phyloP scores from a whole-genome alignment of 2,113 vertebrate genomes.

The Ranitomeya imitator region DNA sequence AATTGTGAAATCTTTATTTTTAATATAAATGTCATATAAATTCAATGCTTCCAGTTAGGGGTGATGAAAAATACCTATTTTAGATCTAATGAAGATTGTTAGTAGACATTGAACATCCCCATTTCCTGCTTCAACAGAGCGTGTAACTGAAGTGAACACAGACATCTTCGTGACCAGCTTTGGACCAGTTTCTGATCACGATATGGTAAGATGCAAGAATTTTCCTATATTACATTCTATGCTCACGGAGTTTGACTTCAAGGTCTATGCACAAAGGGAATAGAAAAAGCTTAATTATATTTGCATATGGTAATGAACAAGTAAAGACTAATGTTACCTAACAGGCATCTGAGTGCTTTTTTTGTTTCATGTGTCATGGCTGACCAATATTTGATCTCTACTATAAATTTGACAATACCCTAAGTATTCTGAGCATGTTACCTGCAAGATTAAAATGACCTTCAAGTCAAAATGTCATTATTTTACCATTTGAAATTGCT shows the following conservation, averaged over 20 bases:
- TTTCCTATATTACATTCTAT: slow-evolving; percentile 21
- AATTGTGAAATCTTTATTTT: neutral
- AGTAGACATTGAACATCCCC: slow-evolving; percentile 83
- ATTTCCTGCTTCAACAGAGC: slow-evolving; percentile 97
- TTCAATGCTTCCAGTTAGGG: neutral
- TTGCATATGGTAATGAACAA: slow-evolving; percentile 38
- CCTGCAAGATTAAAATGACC: neutral
- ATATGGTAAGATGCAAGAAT: slow-evolving; percentile 86
- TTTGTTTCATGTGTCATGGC: neutral
- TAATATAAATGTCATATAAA: neutral
- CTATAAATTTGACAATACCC: slow-evolving; percentile 1
- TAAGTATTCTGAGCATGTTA: neutral
- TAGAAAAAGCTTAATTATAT: slow-evolving; percentile 17
- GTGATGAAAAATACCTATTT: slow-evolving; percentile 9
- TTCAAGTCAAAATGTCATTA: neutral
- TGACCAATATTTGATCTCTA: slow-evolving; percentile 16
- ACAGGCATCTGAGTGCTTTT: neutral
- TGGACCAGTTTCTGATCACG: slow-evolving; percentile 97
- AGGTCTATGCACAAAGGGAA: slow-evolving; percentile 27
- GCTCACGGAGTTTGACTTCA: slow-evolving; percentile 15
- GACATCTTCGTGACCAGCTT: slow-evolving; percentile 99
- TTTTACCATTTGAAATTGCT: neutral
- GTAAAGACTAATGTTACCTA: slow-evolving; percentile 24
- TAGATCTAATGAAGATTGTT: slow-evolving; percentile 63
- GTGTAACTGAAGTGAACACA: slow-evolving; percentile 99